Conservation (phyloP, 2,797 vertebrate genomes). For the Thripadectes ignobilis region DNA sequence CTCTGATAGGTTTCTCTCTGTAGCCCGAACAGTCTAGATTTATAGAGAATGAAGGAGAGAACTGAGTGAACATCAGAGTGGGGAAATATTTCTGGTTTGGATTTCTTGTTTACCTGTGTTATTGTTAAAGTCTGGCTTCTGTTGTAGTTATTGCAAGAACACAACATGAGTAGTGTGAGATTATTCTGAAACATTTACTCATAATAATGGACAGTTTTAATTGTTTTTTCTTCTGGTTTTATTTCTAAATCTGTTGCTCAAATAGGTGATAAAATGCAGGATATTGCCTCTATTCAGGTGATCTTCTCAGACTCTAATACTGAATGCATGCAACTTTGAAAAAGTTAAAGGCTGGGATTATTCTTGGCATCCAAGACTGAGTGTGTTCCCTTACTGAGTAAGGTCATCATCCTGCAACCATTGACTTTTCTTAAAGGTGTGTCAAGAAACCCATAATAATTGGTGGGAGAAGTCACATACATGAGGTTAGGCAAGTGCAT, state of each 20-base stretch:
- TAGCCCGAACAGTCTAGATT: neutral
- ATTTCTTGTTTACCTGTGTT: neutral
- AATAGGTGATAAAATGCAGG: neutral
- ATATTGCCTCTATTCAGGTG: neutral
- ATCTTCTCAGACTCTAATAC: neutral
- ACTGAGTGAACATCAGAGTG: neutral
- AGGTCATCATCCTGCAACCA: neutral
- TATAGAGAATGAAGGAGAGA: neutral
- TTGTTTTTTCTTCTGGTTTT: neutral
- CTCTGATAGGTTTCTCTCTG: neutral
- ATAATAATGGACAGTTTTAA: neutral
- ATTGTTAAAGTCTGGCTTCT: constrained; percentile 9
- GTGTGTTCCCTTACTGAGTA: neutral
- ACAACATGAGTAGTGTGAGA: neutral
- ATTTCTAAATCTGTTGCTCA: neutral
- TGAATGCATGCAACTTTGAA: neutral
- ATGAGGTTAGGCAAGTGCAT: neutral
- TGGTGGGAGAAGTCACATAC: neutral
- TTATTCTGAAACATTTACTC: neutral
- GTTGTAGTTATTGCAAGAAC: neutral
- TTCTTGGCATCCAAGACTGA: neutral
- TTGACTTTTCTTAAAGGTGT: neutral
- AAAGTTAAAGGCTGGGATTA: neutral
- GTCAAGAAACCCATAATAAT: neutral
- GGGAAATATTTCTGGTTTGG: neutral